Conservation (phyloP, 2,113 vertebrate species). For the Atractosteus spatula region DNA sequence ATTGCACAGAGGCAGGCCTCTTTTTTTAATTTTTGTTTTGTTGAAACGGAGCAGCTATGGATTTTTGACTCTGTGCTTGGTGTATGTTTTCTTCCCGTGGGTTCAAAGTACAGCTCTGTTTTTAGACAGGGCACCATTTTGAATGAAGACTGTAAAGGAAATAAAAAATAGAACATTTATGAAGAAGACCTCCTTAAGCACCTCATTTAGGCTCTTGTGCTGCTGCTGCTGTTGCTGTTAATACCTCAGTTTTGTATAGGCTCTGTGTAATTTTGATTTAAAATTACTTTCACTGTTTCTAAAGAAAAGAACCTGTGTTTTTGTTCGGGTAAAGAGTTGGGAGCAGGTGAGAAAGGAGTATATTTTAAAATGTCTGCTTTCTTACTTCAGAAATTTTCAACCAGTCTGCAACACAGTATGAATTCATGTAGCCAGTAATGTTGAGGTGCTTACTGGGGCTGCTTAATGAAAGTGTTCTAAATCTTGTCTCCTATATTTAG, state of each 20-base stretch:
- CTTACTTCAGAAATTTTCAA: not conserved
- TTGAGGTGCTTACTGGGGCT: constrained; percentile 39
- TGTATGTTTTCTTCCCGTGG: not conserved
- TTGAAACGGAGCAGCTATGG: constrained; percentile 11
- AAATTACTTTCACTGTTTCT: no score
- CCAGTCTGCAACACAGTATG: constrained; percentile 35
- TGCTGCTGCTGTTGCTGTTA: constrained; percentile 31
- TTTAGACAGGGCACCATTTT: constrained; percentile 15
- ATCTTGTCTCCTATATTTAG: constrained; percentile 45
- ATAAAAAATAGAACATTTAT: not conserved
- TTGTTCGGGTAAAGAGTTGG: no score
- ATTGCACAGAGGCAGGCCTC: constrained; percentile 38
- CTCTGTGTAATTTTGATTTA: not conserved
- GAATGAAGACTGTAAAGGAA: constrained; percentile 16
- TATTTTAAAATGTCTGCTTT: not conserved
- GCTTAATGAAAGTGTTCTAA: constrained; percentile 6
- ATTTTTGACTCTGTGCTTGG: no score
- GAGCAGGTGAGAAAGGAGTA: no score
- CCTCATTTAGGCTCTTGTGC: not conserved
- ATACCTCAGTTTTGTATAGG: not conserved
- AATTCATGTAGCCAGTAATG: constrained; percentile 31
- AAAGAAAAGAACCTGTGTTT: no score
- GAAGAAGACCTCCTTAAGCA: not conserved
- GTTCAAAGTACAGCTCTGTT: not conserved
- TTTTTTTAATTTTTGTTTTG: constrained; percentile 25